A percentile compares a stretch with the other conserved stretches of the same genome.
Evolutionary conservation across 2,113 vertebrate species (phyloP).

Genomic region (Onychostoma macrolepis): DNA sequence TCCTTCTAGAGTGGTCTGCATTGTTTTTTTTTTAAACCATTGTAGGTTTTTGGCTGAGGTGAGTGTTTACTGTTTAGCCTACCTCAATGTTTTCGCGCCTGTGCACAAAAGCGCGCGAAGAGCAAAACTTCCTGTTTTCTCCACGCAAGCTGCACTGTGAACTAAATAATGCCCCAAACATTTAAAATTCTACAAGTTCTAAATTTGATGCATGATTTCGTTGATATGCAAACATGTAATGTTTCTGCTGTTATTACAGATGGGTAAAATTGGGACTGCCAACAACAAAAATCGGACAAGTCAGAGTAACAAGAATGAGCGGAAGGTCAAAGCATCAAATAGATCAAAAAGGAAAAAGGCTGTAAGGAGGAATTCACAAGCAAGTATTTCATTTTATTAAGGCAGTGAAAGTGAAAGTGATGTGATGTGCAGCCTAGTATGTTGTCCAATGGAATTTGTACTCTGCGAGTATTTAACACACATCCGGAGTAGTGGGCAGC

Average conservation of each 20-base stretch:
- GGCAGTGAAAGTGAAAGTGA: background rate
- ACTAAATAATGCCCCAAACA: too few species aligned
- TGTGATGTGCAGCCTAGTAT: background rate
- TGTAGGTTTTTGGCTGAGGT: background rate
- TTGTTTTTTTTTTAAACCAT: background rate
- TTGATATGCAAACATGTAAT: background rate
- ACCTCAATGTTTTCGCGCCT: background rate
- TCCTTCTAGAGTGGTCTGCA: background rate
- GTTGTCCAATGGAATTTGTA: background rate
- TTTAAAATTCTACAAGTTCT: too few species aligned
- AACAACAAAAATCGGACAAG: background rate
- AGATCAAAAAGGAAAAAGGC: background rate
- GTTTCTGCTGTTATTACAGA: background rate
- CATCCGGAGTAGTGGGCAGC: too few species aligned
- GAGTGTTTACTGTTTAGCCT: background rate
- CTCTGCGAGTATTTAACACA: background rate
- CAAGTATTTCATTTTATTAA: background rate
- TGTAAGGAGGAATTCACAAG: background rate
- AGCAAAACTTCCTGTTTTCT: background rate
- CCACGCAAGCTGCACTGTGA: background rate
- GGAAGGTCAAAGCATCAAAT: background rate
- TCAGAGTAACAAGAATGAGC: background rate
- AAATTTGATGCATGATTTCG: background rate
- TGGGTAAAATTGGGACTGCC: background rate
- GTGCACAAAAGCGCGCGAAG: background rate